A percentile compares a stretch with the other conserved stretches of the same genome.
Evolutionary conservation across 2,888 invertebrate genomes (phyloP).

Genomic region (Linyphia triangularis): DNA sequence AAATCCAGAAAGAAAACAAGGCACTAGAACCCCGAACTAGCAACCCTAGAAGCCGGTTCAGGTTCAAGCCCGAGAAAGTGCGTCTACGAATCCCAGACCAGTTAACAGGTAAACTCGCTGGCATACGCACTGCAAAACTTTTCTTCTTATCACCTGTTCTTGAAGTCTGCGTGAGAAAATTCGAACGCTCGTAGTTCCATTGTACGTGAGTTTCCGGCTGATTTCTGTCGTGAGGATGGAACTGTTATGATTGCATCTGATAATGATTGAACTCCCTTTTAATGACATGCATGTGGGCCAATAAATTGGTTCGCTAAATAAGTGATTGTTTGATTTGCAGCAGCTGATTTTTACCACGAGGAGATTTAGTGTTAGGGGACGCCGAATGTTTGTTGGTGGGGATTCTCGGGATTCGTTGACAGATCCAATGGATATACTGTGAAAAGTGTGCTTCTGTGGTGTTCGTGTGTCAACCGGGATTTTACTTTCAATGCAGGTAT

Average conservation of each 20-base stretch:
- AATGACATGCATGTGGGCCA: background rate
- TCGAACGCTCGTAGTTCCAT: background rate
- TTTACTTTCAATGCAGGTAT: background rate
- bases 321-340: background rate
- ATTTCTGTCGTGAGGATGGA: background rate
- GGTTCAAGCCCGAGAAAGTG: slow-evolving; percentile 46
- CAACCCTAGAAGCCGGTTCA: slow-evolving; percentile 42
- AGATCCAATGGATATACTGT: background rate
- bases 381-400: background rate
- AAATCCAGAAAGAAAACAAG: background rate
- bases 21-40: background rate
- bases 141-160: slow-evolving; percentile 53
- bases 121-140: background rate
- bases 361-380: background rate
- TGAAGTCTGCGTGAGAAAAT: slow-evolving; percentile 67
- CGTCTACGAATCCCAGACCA: slow-evolving; percentile 10
- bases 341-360: background rate
- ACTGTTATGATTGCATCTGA: background rate
- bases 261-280: background rate
- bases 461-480: background rate
- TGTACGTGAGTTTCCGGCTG: slow-evolving; percentile 60
- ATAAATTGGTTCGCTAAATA: background rate
- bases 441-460: no score
- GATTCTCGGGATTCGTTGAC: background rate
- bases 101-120: slow-evolving; percentile 54